These are phyloP conservation scores for Tragelaphus buxtoni DNA, from an alignment of 2,113 vertebrate genomes.

Conservation along the genomic window DNA sequence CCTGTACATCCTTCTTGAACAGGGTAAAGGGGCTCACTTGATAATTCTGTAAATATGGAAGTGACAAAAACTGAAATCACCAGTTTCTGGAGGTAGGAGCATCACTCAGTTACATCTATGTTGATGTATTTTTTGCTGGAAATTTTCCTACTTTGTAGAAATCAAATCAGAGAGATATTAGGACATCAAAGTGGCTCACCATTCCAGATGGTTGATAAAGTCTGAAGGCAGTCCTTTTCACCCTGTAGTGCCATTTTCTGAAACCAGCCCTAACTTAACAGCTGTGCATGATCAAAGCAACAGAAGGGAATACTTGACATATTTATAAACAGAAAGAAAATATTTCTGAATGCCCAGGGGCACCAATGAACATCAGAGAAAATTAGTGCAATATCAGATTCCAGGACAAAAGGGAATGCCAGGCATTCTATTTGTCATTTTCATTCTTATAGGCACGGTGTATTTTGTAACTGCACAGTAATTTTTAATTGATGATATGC, in stretches of 20 bases:
- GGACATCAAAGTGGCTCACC: slow-evolving; percentile 60
- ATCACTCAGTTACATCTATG: background rate
- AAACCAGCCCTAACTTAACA: slow-evolving; percentile 72
- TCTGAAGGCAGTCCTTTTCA: slow-evolving; percentile 63
- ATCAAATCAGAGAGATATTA: slow-evolving; percentile 28
- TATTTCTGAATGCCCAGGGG: slow-evolving; percentile 65
- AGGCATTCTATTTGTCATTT: background rate
- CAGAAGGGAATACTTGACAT: slow-evolving; percentile 75
- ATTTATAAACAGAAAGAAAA: slow-evolving; percentile 76
- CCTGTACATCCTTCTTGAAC: background rate
- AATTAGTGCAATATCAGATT: slow-evolving; percentile 26
- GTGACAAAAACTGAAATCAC: background rate
- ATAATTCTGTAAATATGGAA: background rate
- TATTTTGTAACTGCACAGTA: background rate
- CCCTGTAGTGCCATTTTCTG: slow-evolving; percentile 73
- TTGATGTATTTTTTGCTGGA: slow-evolving; percentile 31
- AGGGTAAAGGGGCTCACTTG: background rate
- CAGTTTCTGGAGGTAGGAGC: background rate
- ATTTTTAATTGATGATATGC: background rate
- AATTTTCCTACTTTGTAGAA: slow-evolving; percentile 44
- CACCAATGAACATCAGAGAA: slow-evolving; percentile 56
- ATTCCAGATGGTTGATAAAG: slow-evolving; percentile 78
- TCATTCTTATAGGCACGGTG: background rate
- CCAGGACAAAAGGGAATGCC: background rate
- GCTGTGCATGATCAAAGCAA: slow-evolving; percentile 70